Evolutionary conservation across 1,140 invertebrate species (phyloP).

Genomic region (Acromyrmex heyeri): DNA sequence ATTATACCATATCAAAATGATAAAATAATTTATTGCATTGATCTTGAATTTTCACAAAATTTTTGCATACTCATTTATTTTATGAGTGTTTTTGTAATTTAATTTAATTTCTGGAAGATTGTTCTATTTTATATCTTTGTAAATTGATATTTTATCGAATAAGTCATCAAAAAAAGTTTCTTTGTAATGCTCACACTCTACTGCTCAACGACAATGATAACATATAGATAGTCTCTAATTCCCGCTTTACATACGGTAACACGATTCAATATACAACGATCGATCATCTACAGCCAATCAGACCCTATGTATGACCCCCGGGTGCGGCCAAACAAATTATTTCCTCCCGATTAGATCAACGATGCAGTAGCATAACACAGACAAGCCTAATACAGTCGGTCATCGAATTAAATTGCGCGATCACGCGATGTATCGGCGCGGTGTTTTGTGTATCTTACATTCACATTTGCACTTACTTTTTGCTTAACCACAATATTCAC

Average conservation of each 20-base stretch:
- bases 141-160: background rate
- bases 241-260: constrained; percentile 18
- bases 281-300: constrained; percentile 79
- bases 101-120: background rate
- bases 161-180: background rate
- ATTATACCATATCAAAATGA: background rate
- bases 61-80: background rate
- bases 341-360: constrained; percentile 79
- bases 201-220: constrained; percentile 59
- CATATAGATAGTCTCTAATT: constrained; percentile 52
- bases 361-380: constrained; percentile 38
- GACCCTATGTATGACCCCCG: constrained; percentile 60
- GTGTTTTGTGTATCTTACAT: background rate
- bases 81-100: background rate
- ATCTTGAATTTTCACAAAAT: background rate
- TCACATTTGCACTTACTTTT: constrained; percentile 55
- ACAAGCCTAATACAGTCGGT: constrained; percentile 32
- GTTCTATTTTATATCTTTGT: background rate
- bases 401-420: constrained; percentile 69
- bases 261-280: constrained; percentile 67
- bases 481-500: background rate
- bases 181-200: constrained; percentile 5
- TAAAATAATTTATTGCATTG: background rate
- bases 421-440: constrained; percentile 17
- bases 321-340: constrained; percentile 81